Evolutionary conservation across 2,797 vertebrate species (phyloP).

Genomic region (Malurus leucopterus): DNA sequence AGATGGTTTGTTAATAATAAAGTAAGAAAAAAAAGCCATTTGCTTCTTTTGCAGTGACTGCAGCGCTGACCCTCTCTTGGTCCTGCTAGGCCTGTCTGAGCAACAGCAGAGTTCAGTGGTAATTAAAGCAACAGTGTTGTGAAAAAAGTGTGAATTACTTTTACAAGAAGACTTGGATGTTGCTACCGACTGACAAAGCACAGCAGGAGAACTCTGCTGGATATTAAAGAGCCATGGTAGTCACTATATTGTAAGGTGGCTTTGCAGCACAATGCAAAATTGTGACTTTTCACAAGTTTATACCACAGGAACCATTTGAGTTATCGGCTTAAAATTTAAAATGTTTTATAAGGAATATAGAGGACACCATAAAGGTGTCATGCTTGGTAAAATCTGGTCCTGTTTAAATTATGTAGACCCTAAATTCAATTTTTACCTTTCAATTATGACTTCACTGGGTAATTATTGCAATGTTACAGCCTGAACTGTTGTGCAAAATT

Average conservation of each 20-base stretch:
- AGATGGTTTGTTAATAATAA: conserved; percentile 78
- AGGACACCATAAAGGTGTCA: conserved; percentile 55
- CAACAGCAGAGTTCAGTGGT: conserved; percentile 80
- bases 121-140: conserved; percentile 83
- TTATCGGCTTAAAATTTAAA: conserved; percentile 70
- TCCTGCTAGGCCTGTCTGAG: conserved; percentile 78
- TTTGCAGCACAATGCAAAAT: conserved; percentile 77
- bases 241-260: conserved; percentile 72
- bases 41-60: conserved; percentile 73
- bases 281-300: conserved; percentile 79
- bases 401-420: conserved; percentile 38
- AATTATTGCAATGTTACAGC: conserved; percentile 64
- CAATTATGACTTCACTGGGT: conserved; percentile 39
- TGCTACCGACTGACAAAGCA: conserved; percentile 79
- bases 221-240: conserved; percentile 76
- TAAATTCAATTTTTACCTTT: conserved; percentile 47
- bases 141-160: conserved; percentile 85
- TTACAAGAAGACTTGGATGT: conserved; percentile 77
- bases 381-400: conserved; percentile 30
- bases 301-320: conserved; percentile 71
- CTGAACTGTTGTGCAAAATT: conserved; percentile 34
- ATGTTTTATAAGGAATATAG: conserved; percentile 30
- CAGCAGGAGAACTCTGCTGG: conserved; percentile 77
- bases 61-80: conserved; percentile 71
- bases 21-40: conserved; percentile 74